Percentiles rank a stretch among this genome's conserved stretches.
phyloP scores from a whole-genome alignment of 2,888 invertebrate genomes.

The Bellardia pandia region DNA sequence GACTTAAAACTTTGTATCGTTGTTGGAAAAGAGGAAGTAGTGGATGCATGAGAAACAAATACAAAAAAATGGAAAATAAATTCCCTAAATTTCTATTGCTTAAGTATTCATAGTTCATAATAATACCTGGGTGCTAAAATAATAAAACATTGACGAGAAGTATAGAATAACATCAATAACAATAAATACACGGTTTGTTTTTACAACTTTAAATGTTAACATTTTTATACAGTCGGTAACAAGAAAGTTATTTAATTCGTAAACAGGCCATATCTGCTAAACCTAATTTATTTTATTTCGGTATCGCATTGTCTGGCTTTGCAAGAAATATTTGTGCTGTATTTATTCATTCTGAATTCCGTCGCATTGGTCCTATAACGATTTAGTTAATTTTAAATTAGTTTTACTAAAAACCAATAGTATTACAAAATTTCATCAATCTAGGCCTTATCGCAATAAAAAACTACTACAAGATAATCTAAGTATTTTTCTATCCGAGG shows the following conservation, averaged over 20 bases:
- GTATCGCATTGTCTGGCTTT: too few relatives aligned
- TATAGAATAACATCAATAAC: not conserved
- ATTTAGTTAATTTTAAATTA: too few relatives aligned
- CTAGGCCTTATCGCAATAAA: too few relatives aligned
- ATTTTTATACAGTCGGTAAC: not conserved
- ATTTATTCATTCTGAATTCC: too few relatives aligned
- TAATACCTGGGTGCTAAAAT: conserved; percentile 57
- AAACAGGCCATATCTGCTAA: too few relatives aligned
- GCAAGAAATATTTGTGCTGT: too few relatives aligned
- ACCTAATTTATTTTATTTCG: too few relatives aligned
- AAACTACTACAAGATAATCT: too few relatives aligned
- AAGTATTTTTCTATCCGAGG: too few relatives aligned
- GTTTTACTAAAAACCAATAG: too few relatives aligned
- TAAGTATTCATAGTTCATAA: conserved; percentile 50
- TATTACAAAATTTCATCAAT: too few relatives aligned
- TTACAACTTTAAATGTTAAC: not conserved
- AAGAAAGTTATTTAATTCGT: not conserved
- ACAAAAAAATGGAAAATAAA: not conserved
- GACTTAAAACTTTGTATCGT: conserved; percentile 44
- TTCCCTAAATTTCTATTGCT: conserved; percentile 45
- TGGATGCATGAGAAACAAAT: not conserved
- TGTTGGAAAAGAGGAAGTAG: not conserved
- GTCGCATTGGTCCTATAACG: too few relatives aligned
- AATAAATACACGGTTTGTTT: not conserved
- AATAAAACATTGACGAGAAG: conserved; percentile 30